phyloP scores from a whole-genome alignment of 2,888 invertebrate species.

The Thereva unica region DNA sequence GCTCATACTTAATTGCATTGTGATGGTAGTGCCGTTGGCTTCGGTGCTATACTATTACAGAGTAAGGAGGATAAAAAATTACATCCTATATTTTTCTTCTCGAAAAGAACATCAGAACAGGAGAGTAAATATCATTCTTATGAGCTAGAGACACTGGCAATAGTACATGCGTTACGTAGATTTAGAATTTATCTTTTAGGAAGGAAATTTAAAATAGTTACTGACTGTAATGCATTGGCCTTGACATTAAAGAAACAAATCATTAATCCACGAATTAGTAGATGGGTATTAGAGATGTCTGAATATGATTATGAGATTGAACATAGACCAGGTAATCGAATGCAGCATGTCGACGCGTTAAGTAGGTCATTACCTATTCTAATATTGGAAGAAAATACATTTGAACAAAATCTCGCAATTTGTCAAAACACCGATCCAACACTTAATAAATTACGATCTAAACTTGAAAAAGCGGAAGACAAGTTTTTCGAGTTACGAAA shows the following conservation, averaged over 20 bases:
- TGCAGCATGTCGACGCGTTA: constrained; percentile 49
- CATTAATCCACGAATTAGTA: constrained; percentile 43
- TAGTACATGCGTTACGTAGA: constrained; percentile 46
- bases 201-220: constrained; percentile 46
- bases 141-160: constrained; percentile 48
- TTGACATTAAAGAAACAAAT: constrained; percentile 42
- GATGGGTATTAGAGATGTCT: constrained; percentile 43
- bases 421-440: too few relatives aligned
- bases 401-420: neutral
- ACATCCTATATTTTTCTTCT: constrained; percentile 48
- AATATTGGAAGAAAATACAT: constrained; percentile 15
- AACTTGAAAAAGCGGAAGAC: constrained; percentile 29
- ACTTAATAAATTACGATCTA: too few relatives aligned
- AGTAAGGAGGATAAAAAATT: constrained; percentile 42
- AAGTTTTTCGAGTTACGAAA: constrained; percentile 37
- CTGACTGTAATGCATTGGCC: constrained; percentile 46
- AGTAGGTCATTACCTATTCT: constrained; percentile 42
- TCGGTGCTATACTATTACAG: constrained; percentile 46
- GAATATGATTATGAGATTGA: constrained; percentile 43
- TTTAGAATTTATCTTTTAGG: constrained; percentile 46
- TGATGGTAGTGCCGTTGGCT: constrained; percentile 47
- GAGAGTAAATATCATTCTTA: constrained; percentile 48
- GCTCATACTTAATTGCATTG: constrained; percentile 48
- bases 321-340: constrained; percentile 43
- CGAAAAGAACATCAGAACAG: constrained; percentile 45